phyloP scores from a whole-genome alignment of 2,797 vertebrate genomes.

The Tachyglossus aculeatus region DNA sequence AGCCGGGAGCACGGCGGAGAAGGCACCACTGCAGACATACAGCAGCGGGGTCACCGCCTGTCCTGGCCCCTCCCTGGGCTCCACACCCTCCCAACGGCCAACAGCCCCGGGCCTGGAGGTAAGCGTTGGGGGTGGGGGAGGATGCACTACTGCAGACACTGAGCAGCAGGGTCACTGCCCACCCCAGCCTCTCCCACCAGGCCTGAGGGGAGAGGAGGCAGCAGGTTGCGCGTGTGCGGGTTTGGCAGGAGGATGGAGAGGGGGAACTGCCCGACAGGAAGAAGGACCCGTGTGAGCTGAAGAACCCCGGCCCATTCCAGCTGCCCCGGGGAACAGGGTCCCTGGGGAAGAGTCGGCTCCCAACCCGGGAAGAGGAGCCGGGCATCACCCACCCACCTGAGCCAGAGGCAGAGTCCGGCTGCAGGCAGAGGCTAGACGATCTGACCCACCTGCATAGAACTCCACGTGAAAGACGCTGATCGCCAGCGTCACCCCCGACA shows the following conservation, averaged over 20 bases:
- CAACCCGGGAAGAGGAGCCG: background rate
- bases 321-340: too few species aligned
- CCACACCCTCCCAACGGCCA: too few species aligned
- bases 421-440: too few species aligned
- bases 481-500: slow-evolving; percentile 82
- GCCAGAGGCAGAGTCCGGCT: too few species aligned
- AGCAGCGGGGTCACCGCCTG: background rate
- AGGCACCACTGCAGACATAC: slow-evolving; percentile 83
- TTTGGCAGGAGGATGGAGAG: too few species aligned
- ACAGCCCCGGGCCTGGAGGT: background rate
- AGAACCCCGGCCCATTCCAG: background rate
- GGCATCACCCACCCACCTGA: too few species aligned
- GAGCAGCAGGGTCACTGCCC: background rate
- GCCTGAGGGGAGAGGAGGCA: background rate
- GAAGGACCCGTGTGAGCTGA: too few species aligned
- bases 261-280: background rate
- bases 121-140: background rate
- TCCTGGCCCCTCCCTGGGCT: too few species aligned
- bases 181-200: background rate
- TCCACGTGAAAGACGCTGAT: slow-evolving; percentile 88
- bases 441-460: slow-evolving; percentile 88
- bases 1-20: slow-evolving; percentile 90
- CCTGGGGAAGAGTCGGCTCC: background rate
- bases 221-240: too few species aligned
- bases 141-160: too few species aligned